phyloP scores from a whole-genome alignment of 2,113 vertebrate species.

The Periophthalmodon schlosseri region DNA sequence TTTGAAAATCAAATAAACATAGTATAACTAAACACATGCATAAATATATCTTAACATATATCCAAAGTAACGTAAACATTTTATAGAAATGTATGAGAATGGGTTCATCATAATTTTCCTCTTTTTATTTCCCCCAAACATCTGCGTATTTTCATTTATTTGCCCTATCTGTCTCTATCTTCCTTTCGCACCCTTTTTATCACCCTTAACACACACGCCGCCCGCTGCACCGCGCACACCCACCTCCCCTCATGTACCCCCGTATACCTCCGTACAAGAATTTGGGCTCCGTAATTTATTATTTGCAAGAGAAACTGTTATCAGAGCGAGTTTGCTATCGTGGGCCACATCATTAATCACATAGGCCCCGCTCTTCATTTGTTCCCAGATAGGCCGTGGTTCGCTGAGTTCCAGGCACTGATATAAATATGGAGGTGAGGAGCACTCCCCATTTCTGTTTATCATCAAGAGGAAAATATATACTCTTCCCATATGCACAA shows the following conservation, averaged over 20 bases:
- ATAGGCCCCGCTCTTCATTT: conserved; percentile 74
- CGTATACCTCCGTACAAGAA: conserved; percentile 57
- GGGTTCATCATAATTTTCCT: not conserved
- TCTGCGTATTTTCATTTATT: conserved; percentile 27
- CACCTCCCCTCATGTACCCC: conserved; percentile 34
- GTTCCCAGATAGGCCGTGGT: conserved; percentile 77
- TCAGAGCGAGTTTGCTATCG: conserved; percentile 79
- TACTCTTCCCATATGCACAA: conserved; percentile 12
- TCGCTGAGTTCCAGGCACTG: conserved; percentile 74
- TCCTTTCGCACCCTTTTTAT: conserved; percentile 29
- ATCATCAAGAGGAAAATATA: conserved; percentile 65
- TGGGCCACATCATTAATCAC: conserved; percentile 82
- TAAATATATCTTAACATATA: not conserved
- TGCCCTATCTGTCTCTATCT: conserved; percentile 33
- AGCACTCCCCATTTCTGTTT: conserved; percentile 71
- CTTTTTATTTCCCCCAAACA: not conserved
- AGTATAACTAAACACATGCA: too few species aligned
- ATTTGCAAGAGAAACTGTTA: conserved; percentile 80
- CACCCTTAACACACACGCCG: conserved; percentile 22
- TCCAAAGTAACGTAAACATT: not conserved
- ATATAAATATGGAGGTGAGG: conserved; percentile 79
- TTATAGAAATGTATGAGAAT: not conserved
- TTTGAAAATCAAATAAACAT: too few species aligned
- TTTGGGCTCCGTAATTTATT: conserved; percentile 80
- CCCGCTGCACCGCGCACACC: not conserved